phyloP scores from a whole-genome alignment of 2,888 invertebrate genomes.

The Epistrophe grossulariae region DNA sequence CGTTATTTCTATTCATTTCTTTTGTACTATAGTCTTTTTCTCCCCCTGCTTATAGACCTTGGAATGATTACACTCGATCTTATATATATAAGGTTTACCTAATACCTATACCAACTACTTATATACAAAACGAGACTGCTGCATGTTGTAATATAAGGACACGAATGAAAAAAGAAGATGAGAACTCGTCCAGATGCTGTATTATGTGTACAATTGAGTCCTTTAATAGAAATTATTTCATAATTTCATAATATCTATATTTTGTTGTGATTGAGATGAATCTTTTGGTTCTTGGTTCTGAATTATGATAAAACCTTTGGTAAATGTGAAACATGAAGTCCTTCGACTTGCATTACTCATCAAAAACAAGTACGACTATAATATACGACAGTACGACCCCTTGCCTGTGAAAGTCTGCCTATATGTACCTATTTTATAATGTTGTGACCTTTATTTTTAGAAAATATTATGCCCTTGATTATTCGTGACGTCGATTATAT shows the following conservation, averaged over 20 bases:
- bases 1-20: slow-evolving; percentile 58
- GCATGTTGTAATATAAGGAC: slow-evolving; percentile 30
- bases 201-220: slow-evolving; percentile 38
- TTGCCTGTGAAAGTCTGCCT: neutral
- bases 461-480: too few relatives aligned
- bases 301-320: slow-evolving; percentile 8
- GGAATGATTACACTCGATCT: neutral
- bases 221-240: slow-evolving; percentile 49
- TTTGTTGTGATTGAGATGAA: slow-evolving; percentile 65
- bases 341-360: slow-evolving; percentile 52
- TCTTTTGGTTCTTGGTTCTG: slow-evolving; percentile 22
- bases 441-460: too few relatives aligned
- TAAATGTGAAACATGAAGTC: slow-evolving; percentile 3
- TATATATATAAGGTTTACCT: neutral
- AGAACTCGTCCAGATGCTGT: slow-evolving; percentile 67
- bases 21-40: neutral
- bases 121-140: neutral
- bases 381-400: neutral
- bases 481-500: too few relatives aligned
- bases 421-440: too few relatives aligned
- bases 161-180: slow-evolving; percentile 35
- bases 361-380: too few relatives aligned
- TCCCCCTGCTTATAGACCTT: slow-evolving; percentile 3
- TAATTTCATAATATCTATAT: slow-evolving; percentile 66
- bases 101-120: slow-evolving; percentile 13